Evolutionary conservation across 1,140 invertebrate species (phyloP).

Genomic region (Temnothorax longispinosus): DNA sequence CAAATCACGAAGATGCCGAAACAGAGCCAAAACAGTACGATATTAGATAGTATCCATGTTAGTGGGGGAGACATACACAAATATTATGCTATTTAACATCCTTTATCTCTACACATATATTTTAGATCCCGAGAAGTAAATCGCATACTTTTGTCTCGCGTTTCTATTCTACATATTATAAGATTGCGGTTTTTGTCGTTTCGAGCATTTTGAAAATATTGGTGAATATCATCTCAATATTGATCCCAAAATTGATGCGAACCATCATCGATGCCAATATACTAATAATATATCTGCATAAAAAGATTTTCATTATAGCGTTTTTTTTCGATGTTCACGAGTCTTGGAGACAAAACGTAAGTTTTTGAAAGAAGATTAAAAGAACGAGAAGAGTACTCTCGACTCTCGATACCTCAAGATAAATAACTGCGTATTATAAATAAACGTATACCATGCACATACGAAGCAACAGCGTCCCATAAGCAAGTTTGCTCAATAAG

Average conservation of each 20-base stretch:
- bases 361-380: background rate
- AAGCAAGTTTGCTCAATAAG: constrained; percentile 50
- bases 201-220: constrained; percentile 1
- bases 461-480: constrained; percentile 62
- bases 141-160: constrained; percentile 1
- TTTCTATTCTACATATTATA: background rate
- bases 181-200: background rate
- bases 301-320: background rate
- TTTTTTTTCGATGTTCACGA: background rate
- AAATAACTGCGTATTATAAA: constrained; percentile 32
- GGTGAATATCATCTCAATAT: background rate
- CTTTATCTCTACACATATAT: background rate
- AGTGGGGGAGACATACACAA: constrained; percentile 70
- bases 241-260: background rate
- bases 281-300: background rate
- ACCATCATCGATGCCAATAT: background rate
- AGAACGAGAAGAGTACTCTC: background rate
- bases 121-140: background rate
- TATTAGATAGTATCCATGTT: constrained; percentile 81
- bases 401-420: background rate
- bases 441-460: constrained; percentile 58
- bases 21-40: constrained; percentile 83
- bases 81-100: constrained; percentile 28
- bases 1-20: constrained; percentile 81
- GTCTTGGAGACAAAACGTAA: background rate